These are phyloP conservation scores for Brachypalpus laphriformis DNA, from an alignment of 2,888 invertebrate genomes.

Conservation along the genomic window DNA sequence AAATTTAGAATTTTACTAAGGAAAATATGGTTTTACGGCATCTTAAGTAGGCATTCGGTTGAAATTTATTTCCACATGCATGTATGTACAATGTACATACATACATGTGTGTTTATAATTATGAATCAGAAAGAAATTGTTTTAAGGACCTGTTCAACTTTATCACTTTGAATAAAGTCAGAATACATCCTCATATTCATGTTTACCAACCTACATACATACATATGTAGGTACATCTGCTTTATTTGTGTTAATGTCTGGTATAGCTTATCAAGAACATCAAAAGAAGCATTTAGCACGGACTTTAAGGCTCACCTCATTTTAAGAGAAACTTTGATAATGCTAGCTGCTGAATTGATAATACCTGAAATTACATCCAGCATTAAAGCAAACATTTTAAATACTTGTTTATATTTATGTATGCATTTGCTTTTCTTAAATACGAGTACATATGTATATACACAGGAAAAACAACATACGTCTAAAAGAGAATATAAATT, in stretches of 20 bases:
- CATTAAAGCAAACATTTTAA: slow-evolving; percentile 37
- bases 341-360: slow-evolving; percentile 82
- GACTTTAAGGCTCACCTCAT: background rate
- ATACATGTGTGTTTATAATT: background rate
- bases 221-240: background rate
- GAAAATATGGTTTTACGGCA: slow-evolving; percentile 35
- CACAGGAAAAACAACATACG: background rate
- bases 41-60: slow-evolving; percentile 54
- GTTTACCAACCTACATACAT: background rate
- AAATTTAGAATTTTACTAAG: slow-evolving; percentile 46
- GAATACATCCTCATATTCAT: background rate
- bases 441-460: background rate
- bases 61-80: slow-evolving; percentile 12
- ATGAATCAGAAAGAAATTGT: slow-evolving; percentile 36
- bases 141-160: background rate
- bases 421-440: background rate
- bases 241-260: slow-evolving; percentile 38
- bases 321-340: slow-evolving; percentile 77
- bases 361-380: slow-evolving; percentile 76
- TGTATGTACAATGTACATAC: too few relatives aligned
- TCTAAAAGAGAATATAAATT: slow-evolving; percentile 82
- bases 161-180: slow-evolving; percentile 12
- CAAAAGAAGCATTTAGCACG: slow-evolving; percentile 6
- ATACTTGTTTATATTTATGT: slow-evolving; percentile 56
- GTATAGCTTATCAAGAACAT: background rate